Evolutionary conservation across 2,113 vertebrate species (phyloP), one percentile per base, ranked within the genome.

Genomic region (Spea bombifrons): DNA sequence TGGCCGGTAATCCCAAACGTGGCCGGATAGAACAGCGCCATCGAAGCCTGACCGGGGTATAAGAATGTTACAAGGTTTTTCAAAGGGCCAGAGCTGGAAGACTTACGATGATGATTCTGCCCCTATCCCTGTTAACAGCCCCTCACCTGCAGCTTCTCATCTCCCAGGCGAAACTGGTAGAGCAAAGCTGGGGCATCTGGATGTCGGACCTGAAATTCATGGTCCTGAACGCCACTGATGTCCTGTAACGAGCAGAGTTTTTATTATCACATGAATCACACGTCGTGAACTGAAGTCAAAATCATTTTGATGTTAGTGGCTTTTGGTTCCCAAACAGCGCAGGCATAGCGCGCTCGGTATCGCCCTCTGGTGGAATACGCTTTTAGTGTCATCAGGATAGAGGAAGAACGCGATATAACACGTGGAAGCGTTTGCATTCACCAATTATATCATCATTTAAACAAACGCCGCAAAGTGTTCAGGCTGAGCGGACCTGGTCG

Each of bases 1-100:
- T 99, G 96, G 63, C 97, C 97, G 49, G 97, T 92, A 1, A 99
- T 99, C 76, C 97, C 97, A 90, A 99, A 99, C 0, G 95, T 96
- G 52, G 94, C 92, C 0, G 97, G 97, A 84, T 99, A 99, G 88
- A 99, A 99, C 17, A 99, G 84, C 80, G 96, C 95, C 97, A 99
- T 99, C 0, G 97, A 94, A 78, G 97, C 97, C 97, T 99, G 72
- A 30, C 5, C 5, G 59, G 59, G 59, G 15, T 2, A n/a, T 13
- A 61, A 61, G 8, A n/a, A 61, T 13, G 9, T 15, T 61, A 61
- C 1, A 61, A 61, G 59, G 59, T n/a, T 8, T 53, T 53, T 3
- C 7, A 59, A 8, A 12, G 6, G 8, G 6, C 7, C 8, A 8
- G 4, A 64, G 6, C 4, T 61, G 59, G 30, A 30, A 30, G 30